Conservation (phyloP, 2,888 invertebrate genomes). For the Synanthedon formicaeformis region DNA sequence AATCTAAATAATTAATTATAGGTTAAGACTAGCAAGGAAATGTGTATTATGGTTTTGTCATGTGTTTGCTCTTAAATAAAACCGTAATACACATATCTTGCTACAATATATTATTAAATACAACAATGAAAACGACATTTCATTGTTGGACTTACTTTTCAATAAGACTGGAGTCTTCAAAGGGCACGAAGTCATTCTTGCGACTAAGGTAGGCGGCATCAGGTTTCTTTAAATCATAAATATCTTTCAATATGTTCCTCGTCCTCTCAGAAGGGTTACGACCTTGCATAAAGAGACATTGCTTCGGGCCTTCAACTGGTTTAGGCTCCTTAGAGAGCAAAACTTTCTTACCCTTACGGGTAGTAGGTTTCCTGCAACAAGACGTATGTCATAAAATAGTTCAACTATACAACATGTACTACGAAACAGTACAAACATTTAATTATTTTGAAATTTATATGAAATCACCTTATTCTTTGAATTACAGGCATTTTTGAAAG, state of each 20-base stretch:
- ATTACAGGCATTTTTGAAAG: constrained; percentile 38
- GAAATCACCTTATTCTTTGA: constrained; percentile 49
- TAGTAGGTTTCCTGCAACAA: constrained; percentile 84
- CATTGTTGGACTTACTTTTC: constrained; percentile 70
- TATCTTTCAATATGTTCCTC: constrained; percentile 82
- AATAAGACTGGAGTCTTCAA: constrained; percentile 89
- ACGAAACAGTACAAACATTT: background rate
- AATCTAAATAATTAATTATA: too few relatives aligned
- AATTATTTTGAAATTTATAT: background rate
- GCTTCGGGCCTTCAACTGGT: constrained; percentile 88
- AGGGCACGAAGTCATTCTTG: constrained; percentile 91
- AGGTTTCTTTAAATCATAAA: constrained; percentile 89
- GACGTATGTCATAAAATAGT: background rate
- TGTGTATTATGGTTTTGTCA: too few relatives aligned
- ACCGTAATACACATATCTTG: too few relatives aligned
- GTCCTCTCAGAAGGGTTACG: constrained; percentile 80
- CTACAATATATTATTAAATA: too few relatives aligned
- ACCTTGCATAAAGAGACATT: constrained; percentile 86
- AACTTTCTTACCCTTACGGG: constrained; percentile 87
- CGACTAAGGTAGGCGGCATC: constrained; percentile 79
- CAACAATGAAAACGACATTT: too few relatives aligned
- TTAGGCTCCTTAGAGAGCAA: constrained; percentile 87
- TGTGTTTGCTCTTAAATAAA: too few relatives aligned
- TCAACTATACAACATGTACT: background rate
- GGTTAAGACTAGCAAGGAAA: too few relatives aligned